phyloP scores from a whole-genome alignment of 1,140 invertebrate species.

The Hirudo medicinalis region DNA sequence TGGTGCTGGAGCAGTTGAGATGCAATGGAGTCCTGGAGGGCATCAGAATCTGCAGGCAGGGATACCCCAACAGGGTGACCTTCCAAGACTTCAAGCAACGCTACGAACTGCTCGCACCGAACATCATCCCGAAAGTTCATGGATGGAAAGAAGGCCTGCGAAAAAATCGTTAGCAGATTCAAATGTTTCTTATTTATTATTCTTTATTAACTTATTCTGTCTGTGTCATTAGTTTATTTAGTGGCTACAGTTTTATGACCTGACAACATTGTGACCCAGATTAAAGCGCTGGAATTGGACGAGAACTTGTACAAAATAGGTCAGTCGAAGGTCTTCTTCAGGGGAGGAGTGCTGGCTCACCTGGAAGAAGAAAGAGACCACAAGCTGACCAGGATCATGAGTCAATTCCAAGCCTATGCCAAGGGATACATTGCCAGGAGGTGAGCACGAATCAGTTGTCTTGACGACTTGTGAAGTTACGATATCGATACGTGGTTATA shows the following conservation, averaged over 20 bases:
- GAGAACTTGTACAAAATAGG: slow-evolving; percentile 86
- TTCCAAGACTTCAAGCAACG: slow-evolving; percentile 63
- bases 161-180: slow-evolving; percentile 65
- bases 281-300: slow-evolving; percentile 83
- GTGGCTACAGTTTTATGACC: neutral
- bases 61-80: slow-evolving; percentile 73
- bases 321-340: slow-evolving; percentile 95
- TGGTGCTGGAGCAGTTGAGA: slow-evolving; percentile 87
- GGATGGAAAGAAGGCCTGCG: slow-evolving; percentile 98
- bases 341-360: slow-evolving; percentile 92
- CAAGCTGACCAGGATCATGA: slow-evolving; percentile 93
- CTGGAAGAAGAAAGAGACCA: slow-evolving; percentile 96
- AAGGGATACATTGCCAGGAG: slow-evolving; percentile 75
- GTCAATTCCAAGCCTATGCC: slow-evolving; percentile 91
- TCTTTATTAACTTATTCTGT: neutral
- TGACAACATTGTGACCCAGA: slow-evolving; percentile 40
- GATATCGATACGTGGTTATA: no score
- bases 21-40: slow-evolving; percentile 99
- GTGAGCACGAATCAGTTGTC: slow-evolving; percentile 29
- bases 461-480: no score
- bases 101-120: slow-evolving; percentile 88
- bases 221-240: neutral
- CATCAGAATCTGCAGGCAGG: slow-evolving; percentile 95
- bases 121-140: slow-evolving; percentile 98
- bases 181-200: neutral